Evolutionary conservation across 2,888 invertebrate genomes (phyloP), one percentile per base, ranked within the genome.

Genomic region (Schizaphis graminum): DNA sequence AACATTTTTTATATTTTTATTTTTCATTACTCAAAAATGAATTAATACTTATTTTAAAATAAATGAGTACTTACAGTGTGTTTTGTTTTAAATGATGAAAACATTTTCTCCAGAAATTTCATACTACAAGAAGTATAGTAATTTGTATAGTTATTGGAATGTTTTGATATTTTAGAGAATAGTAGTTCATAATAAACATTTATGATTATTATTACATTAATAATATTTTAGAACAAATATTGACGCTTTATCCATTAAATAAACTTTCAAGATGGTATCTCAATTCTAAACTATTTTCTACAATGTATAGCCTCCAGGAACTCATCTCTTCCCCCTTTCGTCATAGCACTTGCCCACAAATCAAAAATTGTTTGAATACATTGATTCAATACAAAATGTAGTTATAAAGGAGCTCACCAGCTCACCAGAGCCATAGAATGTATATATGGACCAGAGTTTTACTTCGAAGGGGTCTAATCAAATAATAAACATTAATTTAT

Each of bases 191-290:
- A 35, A 41, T 77, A 35, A 77, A 77, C 21, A 77, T 77, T 21
- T 77, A 21, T 8, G 21, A 35, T 35, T 28, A 35, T 77, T 35
- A 77, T 21, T 35, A 35, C 21, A 41, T 8, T 35, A 77, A 7
- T 77, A 77, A 77, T 77, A 77, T 77, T 77, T 77, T 77, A 41
- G 35, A 77, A 77, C 77, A 77, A 35, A 77, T 77, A 77, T 89
- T 89, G 57, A 47, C 53, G 53, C 7, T 53, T 88, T 8, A 88
- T 88, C n/a, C 49, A 21, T 21, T 35, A 35, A 77, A 77, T 77
- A 77, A 77, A 77, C 77, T 77, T 77, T 77, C 35, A 35, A 35
- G 21, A 77, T 21, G 35, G 21, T 21, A 77, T 35, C 35, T 77
- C 21, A 35, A 35, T 77, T 77, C 21, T 77, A 35, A 77, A 77